Evolutionary conservation across 2,888 invertebrate species (phyloP), one percentile per base, ranked within the genome.

Genomic region (Temnothorax unifasciatus): DNA sequence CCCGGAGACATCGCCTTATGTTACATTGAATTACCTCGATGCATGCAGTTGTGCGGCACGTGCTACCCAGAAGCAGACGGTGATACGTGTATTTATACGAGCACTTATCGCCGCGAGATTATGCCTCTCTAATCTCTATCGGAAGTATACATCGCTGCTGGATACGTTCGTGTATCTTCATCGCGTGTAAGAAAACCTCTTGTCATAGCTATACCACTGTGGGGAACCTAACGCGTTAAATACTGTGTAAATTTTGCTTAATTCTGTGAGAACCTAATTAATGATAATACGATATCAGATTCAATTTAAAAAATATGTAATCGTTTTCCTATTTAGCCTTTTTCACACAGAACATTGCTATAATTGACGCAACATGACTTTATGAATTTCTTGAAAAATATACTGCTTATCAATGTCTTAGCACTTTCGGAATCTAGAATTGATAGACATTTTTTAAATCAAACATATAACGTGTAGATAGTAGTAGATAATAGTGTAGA

Each of bases 121-220:
- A 77, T 44, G 68, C n/a, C 29, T 68, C 68, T 77, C 69, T 44
- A 57, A 68, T 77, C 68, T 66, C 77, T 21, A 77, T 77, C 68
- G 68, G 41, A 38, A 54, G 73, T 25, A 57, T 21, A 57, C 13
- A 15, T 69, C 21, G 64, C 54, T 29, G 29, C 41, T 76, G 25
- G 34, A 11, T 66, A 66, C 18, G n/a, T 68, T 66, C 29, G 54
- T 29, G 54, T 77, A 68, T 52, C 77, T 68, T 69, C 69, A 57
- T 69, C 54, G 69, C 57, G 15, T 75, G 64, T 76, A 64, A 76
- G 50, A 18, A 29, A 74, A 61, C 29, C 18, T 41, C 59, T 59
- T 59, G 59, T 73, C 59, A 25, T 13, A 25, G 6, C 21, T 29
- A n/a, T 11, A 13, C 2, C 13, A 59, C 25, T n/a, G 25, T 74